phyloP scores from a whole-genome alignment of 2,888 invertebrate species.

The Clostera curtula region DNA sequence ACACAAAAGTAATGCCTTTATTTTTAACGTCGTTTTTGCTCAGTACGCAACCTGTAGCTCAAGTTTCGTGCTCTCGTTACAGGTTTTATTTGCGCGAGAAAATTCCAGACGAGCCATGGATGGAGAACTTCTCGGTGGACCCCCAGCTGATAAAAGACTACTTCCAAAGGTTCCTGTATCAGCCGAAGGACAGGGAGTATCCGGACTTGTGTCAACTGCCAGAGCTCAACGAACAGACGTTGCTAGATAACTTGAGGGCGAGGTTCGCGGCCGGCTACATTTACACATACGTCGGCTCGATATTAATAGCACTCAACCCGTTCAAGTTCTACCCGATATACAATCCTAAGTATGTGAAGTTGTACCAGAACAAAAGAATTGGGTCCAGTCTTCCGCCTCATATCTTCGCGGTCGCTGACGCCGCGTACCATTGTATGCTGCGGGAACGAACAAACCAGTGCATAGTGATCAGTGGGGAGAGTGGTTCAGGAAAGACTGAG shows the following conservation, averaged over 20 bases:
- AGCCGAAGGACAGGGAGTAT: constrained; percentile 94
- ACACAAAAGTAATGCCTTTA: constrained; percentile 52
- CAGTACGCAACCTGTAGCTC: constrained; percentile 6
- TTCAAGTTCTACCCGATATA: constrained; percentile 98
- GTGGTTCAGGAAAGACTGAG: constrained; percentile 97
- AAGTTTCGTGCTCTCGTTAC: constrained; percentile 25
- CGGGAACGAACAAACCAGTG: constrained; percentile 91
- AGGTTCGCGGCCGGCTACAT: constrained; percentile 94
- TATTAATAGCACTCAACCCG: constrained; percentile 95
- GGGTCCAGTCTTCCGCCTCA: constrained; percentile 96
- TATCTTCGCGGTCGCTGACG: constrained; percentile 96
- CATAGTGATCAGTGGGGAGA: constrained; percentile 96
- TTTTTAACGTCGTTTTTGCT: constrained; percentile 23
- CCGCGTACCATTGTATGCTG: constrained; percentile 95
- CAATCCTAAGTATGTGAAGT: constrained; percentile 96
- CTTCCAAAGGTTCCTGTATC: constrained; percentile 92
- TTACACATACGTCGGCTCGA: constrained; percentile 97
- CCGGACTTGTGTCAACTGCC: constrained; percentile 97
- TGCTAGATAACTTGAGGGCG: constrained; percentile 91
- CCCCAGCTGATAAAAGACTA: constrained; percentile 94
- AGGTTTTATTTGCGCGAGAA: constrained; percentile 93
- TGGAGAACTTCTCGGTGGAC: constrained; percentile 91
- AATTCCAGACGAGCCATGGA: constrained; percentile 88
- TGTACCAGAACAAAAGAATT: constrained; percentile 94
- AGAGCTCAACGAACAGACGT: constrained; percentile 94